phyloP scores from a whole-genome alignment of 2,113 vertebrate genomes.

The Solenodon paradoxus region DNA sequence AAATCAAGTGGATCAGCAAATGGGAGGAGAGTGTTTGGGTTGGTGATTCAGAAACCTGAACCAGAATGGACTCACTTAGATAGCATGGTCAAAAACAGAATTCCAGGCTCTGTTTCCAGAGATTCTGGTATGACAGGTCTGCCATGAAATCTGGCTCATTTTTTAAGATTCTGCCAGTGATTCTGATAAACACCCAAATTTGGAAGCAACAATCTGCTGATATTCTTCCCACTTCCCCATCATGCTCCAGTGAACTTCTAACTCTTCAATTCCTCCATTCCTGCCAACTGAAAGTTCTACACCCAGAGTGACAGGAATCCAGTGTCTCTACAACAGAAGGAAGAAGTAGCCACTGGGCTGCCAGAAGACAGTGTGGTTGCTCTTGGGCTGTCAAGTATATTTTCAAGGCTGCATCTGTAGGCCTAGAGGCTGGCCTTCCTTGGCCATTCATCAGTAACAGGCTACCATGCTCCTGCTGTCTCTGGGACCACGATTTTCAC shows the following conservation, averaged over 20 bases:
- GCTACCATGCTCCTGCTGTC: neutral
- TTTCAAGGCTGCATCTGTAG: constrained; percentile 56
- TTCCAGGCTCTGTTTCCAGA: neutral
- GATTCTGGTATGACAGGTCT: neutral
- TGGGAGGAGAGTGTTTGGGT: neutral
- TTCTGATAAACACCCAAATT: neutral
- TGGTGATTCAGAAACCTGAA: neutral
- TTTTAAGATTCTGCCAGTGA: neutral
- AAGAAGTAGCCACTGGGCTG: neutral
- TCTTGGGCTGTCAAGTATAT: constrained; percentile 47
- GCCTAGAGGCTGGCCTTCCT: constrained; percentile 32
- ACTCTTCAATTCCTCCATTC: neutral
- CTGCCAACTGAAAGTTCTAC: neutral
- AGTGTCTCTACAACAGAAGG: constrained; percentile 21
- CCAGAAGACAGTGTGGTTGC: neutral
- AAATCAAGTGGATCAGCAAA: neutral
- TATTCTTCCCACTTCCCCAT: neutral
- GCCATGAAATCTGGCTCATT: neutral
- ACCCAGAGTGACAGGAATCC: neutral
- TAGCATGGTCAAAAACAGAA: neutral
- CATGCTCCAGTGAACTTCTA: neutral
- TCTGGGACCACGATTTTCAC: neutral
- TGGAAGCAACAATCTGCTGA: neutral
- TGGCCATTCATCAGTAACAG: constrained; percentile 30
- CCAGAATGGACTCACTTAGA: neutral